Evolutionary conservation across 2,888 invertebrate species (phyloP).

Genomic region (Apotomis turbidana): DNA sequence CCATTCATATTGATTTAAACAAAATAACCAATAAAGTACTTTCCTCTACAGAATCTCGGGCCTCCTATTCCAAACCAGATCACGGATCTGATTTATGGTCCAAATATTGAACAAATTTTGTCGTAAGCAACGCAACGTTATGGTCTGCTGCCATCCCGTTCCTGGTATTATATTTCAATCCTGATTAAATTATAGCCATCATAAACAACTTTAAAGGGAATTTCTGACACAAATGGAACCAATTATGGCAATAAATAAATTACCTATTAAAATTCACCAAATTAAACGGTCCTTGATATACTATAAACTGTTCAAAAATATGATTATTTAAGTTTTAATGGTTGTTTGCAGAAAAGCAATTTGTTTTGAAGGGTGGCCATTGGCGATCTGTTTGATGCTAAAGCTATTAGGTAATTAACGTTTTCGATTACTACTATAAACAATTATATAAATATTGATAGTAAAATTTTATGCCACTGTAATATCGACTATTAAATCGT

Average conservation of each 20-base stretch:
- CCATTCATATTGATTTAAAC: not conserved
- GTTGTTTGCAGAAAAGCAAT: conserved; percentile 29
- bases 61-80: conserved; percentile 58
- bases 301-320: conserved; percentile 27
- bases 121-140: conserved; percentile 69
- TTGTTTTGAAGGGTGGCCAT: conserved; percentile 17
- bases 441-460: too few relatives aligned
- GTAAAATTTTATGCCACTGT: too few relatives aligned
- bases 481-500: too few relatives aligned
- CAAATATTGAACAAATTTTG: conserved; percentile 74
- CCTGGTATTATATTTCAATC: conserved; percentile 62
- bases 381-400: conserved; percentile 16
- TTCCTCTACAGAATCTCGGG: conserved; percentile 4
- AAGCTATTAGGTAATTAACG: conserved; percentile 6
- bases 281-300: conserved; percentile 22
- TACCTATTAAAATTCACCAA: conserved; percentile 35
- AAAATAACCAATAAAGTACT: conserved; percentile 13
- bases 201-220: conserved; percentile 64
- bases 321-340: conserved; percentile 29
- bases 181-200: conserved; percentile 64
- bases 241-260: conserved; percentile 52
- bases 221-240: conserved; percentile 59
- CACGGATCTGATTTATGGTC: conserved; percentile 66
- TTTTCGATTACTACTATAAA: conserved; percentile 4
- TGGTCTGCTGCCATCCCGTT: conserved; percentile 55